Evolutionary conservation across 2,113 vertebrate genomes (phyloP).

Genomic region (Girardinichthys multiradiatus): DNA sequence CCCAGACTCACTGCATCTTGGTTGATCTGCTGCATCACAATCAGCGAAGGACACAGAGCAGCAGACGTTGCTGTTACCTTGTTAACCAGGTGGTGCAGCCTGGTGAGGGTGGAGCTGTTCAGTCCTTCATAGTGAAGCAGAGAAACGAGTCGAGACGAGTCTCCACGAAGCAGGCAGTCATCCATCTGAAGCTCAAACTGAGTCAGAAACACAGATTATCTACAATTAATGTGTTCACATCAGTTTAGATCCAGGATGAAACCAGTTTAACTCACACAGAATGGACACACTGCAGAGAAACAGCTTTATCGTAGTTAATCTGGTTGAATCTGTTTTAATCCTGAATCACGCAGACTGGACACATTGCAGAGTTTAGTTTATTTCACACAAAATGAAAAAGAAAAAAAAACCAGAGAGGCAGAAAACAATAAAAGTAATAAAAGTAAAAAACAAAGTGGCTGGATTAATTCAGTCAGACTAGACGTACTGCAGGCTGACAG

Average conservation of each 20-base stretch:
- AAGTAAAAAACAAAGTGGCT: no score
- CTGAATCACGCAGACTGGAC: neutral
- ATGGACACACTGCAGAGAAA: no score
- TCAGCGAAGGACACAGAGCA: no score
- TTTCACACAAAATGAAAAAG: neutral
- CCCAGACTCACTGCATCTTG: no score
- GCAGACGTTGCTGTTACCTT: slow-evolving; percentile 7
- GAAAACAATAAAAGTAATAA: no score
- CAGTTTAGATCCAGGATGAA: neutral
- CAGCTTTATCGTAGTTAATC: no score
- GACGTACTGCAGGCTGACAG: neutral
- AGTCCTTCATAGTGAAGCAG: slow-evolving; percentile 23
- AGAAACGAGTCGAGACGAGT: slow-evolving; percentile 5
- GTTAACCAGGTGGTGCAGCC: slow-evolving; percentile 24
- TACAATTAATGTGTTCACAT: no score
- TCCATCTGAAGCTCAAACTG: slow-evolving; percentile 46
- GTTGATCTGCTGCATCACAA: no score
- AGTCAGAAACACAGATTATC: neutral
- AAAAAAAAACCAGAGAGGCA: neutral
- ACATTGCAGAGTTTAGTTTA: neutral
- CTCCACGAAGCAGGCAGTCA: slow-evolving; percentile 19
- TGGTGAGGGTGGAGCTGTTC: slow-evolving; percentile 3
- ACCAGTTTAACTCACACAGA: no score
- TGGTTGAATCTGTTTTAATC: neutral
- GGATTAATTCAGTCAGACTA: neutral